Evolutionary conservation across 2,888 invertebrate species (phyloP).

Genomic region (Dryocosmus kuriphilus): DNA sequence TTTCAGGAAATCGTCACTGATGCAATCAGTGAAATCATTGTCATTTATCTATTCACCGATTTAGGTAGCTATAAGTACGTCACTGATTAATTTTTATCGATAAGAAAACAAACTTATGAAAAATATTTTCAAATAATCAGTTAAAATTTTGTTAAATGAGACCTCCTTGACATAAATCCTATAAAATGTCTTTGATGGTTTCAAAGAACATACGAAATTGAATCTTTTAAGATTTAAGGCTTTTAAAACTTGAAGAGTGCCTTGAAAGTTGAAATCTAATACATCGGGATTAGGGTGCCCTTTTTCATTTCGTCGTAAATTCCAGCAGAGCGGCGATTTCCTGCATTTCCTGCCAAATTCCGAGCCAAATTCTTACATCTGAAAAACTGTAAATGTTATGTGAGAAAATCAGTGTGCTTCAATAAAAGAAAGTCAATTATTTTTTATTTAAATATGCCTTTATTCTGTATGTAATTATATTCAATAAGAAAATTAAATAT

Average conservation of each 20-base stretch:
- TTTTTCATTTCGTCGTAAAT: background rate
- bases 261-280: background rate
- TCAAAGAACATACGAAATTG: background rate
- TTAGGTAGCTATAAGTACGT: too few species aligned
- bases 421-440: too few species aligned
- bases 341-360: too few species aligned
- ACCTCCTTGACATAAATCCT: background rate
- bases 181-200: background rate
- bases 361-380: background rate
- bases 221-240: background rate
- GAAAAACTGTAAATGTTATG: background rate
- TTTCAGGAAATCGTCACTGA: too few species aligned
- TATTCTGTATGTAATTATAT: too few species aligned
- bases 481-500: too few species aligned
- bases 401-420: background rate
- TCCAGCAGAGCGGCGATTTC: background rate
- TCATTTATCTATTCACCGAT: too few species aligned
- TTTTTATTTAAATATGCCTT: too few species aligned
- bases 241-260: conserved; percentile 1
- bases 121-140: background rate
- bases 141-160: background rate
- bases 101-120: background rate
- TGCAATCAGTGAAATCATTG: too few species aligned
- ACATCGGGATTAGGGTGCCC: background rate
- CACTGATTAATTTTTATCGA: background rate